Base-by-base conservation (phyloP, 2,113 vertebrate genomes). In the Tricholaema leucomelas region DNA sequence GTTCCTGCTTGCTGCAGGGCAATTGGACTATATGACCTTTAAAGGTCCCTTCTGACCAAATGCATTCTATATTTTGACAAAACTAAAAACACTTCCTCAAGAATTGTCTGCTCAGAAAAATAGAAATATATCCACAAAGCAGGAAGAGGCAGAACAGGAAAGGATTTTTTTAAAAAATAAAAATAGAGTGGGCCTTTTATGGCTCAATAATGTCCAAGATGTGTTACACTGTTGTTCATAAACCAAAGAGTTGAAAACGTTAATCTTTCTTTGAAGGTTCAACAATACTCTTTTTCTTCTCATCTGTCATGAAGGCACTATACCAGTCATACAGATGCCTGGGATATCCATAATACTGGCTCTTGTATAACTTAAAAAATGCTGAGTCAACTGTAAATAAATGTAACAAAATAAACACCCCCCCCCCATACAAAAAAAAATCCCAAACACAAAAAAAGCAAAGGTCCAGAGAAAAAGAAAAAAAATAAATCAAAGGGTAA, bases 241-340 rank as follows among this genome's bases (percentile, higher is more conserved):
- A 97, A 97, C 97, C 97, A 97, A 97, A 97, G 93, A 72, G 54
- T 54, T 74, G 58, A 96, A 96, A 97, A 97, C 93, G 95, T 96
- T 94, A 97, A 87, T 72, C 61, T 95, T 97, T 92, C 96, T 97
- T 97, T 95, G 96, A 94, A 97, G 76, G 95, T 97, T 97, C 94
- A 95, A 94, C 90, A 97, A 92, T 96, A 94, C 83, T 91, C 86
- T 92, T 95, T 92, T 95, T 91, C 95, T 96, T 96, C 96, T 96
- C 91, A 97, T 97, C 88, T 96, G 81, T 93, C 93, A 96, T 82
- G 92, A 63, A 96, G 91, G 91, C 83, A 94, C 96, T 97, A 96
- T 93, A 93, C 74, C 36, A 96, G 94, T 90, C 88, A 95, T 97
- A 96, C 95, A 97, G 95, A 97, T 96, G 95, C 95, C 91, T 96